Percentiles rank a stretch among this genome's conserved stretches.
These are phyloP conservation scores for Hippoglossus stenolepis DNA, from an alignment of 2,113 vertebrate genomes.

Conservation along the genomic window DNA sequence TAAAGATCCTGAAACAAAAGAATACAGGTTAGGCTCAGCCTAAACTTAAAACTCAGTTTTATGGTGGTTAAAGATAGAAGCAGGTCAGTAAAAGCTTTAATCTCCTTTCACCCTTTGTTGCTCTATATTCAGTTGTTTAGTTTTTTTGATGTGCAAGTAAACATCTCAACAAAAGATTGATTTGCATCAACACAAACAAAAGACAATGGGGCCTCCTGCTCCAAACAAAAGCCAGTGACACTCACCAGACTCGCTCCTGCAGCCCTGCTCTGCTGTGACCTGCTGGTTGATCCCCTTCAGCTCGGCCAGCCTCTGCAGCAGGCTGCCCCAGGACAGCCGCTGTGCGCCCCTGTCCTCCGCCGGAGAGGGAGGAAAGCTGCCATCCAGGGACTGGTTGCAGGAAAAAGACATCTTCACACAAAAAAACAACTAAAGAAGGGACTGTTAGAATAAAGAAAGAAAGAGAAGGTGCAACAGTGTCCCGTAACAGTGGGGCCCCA, in stretches of 20 bases:
- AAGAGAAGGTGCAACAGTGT: constrained; percentile 35
- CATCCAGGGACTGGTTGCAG: constrained; percentile 59
- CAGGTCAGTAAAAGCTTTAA: too few relatives aligned
- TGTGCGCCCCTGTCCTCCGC: constrained; percentile 61
- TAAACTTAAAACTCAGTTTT: too few relatives aligned
- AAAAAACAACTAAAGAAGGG: not conserved
- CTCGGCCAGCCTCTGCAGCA: constrained; percentile 77
- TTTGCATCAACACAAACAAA: not conserved
- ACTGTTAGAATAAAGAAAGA: not conserved
- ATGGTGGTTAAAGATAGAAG: too few relatives aligned
- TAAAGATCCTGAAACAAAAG: constrained; percentile 79
- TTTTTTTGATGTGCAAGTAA: too few relatives aligned
- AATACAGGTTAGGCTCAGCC: not conserved
- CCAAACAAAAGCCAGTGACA: not conserved
- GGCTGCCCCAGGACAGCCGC: constrained; percentile 78
- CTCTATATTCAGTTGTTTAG: too few relatives aligned
- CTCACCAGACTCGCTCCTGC: constrained; percentile 71
- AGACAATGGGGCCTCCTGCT: not conserved
- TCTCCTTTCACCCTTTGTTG: not conserved
- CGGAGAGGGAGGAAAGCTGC: constrained; percentile 67
- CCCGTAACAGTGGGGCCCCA: not conserved
- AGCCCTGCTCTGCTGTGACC: constrained; percentile 39
- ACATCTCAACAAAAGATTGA: too few relatives aligned
- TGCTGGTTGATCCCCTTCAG: constrained; percentile 67
- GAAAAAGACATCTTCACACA: constrained; percentile 62